A percentile compares a stretch with the other conserved stretches of the same genome.
Evolutionary conservation across 2,888 invertebrate species (phyloP).

Genomic region (Hypomecis atomaria): DNA sequence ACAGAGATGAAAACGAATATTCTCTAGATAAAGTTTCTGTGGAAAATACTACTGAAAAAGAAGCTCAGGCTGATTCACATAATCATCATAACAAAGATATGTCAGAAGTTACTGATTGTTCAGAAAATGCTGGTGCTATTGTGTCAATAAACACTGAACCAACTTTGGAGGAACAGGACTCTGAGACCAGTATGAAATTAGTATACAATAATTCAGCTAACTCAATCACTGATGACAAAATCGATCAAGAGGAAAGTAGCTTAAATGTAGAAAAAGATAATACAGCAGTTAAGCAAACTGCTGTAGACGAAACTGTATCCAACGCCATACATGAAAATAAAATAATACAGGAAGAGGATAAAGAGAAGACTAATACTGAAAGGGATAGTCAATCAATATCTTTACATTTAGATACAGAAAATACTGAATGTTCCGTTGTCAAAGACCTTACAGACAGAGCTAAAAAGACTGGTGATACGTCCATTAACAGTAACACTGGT

Average conservation of each 20-base stretch:
- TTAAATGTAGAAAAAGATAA: slow-evolving; percentile 2
- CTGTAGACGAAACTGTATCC: background rate
- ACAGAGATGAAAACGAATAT: background rate
- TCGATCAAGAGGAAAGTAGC: slow-evolving; percentile 17
- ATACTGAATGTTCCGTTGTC: slow-evolving; percentile 26
- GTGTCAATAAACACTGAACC: slow-evolving; percentile 23
- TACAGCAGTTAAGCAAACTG: slow-evolving; percentile 2
- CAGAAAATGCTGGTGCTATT: slow-evolving; percentile 11
- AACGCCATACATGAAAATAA: too few species aligned
- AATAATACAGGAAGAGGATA: slow-evolving; percentile 1
- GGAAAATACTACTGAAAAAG: background rate
- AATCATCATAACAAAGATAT: background rate
- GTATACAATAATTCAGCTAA: slow-evolving; percentile 50
- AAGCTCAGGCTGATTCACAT: background rate
- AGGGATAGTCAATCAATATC: slow-evolving; percentile 55
- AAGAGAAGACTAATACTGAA: slow-evolving; percentile 36
- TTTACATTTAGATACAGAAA: slow-evolving; percentile 60
- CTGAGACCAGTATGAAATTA: slow-evolving; percentile 49
- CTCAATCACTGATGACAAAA: slow-evolving; percentile 29
- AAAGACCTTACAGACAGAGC: background rate
- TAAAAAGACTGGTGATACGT: background rate
- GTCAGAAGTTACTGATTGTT: slow-evolving; percentile 9
- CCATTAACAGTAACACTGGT: background rate
- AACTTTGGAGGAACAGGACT: slow-evolving; percentile 43
- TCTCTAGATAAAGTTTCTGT: slow-evolving; percentile 2